Conservation (phyloP, 2,113 vertebrate genomes). For the Fregata magnificens region DNA sequence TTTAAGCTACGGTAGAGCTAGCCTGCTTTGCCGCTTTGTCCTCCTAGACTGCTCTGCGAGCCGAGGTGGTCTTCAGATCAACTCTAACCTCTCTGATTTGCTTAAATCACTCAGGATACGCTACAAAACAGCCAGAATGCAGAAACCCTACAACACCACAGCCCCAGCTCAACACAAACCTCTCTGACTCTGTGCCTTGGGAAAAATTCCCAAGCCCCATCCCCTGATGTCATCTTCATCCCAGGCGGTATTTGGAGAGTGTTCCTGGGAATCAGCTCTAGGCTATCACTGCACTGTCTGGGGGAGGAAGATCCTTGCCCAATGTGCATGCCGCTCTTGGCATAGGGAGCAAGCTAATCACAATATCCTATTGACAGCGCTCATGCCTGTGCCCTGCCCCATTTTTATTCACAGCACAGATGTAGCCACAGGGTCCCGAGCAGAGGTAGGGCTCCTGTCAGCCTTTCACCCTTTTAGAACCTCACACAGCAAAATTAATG, state of each 20-base stretch:
- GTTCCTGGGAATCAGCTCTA: neutral
- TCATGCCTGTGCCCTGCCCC: neutral
- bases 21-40: neutral
- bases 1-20: neutral
- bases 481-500: neutral
- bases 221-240: neutral
- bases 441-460: neutral
- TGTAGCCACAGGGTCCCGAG: neutral
- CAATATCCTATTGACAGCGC: neutral
- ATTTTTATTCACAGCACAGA: neutral
- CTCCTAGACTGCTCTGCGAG: neutral
- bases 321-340: accelerated
- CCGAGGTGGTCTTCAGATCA: neutral
- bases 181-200: neutral
- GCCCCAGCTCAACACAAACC: neutral
- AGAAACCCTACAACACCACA: neutral
- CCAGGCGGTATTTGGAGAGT: neutral
- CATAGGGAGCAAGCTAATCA: neutral
- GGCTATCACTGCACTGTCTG: neutral
- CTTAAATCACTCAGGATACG: neutral
- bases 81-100: neutral
- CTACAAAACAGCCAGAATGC: neutral
- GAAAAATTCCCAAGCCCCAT: neutral
- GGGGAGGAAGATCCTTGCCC: neutral
- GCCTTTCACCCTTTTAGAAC: neutral